These are phyloP conservation scores for Acanthosepion pharaonis DNA, from an alignment of 2,888 invertebrate species.

Conservation along the genomic window DNA sequence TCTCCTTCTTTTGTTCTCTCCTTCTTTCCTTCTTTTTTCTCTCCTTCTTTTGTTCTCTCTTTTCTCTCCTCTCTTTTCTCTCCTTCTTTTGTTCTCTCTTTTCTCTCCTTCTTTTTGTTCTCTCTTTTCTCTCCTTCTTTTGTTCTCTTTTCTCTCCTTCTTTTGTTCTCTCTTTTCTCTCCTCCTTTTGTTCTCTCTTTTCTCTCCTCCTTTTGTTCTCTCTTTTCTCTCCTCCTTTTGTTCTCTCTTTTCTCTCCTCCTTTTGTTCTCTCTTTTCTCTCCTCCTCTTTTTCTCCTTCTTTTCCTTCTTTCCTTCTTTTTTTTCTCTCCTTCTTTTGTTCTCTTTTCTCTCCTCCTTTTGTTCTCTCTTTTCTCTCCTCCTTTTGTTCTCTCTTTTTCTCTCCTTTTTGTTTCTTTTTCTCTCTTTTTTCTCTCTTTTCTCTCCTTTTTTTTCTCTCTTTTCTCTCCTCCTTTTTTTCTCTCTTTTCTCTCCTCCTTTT, in stretches of 20 bases:
- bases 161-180: conserved; percentile 48
- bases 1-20: neutral
- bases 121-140: too few relatives aligned
- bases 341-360: neutral
- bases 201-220: conserved; percentile 33
- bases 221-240: conserved; percentile 47
- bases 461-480: too few relatives aligned
- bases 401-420: too few relatives aligned
- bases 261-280: conserved; percentile 48
- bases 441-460: conserved; percentile 40
- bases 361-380: conserved; percentile 46
- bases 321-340: neutral
- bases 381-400: conserved; percentile 48
- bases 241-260: neutral
- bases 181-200: too few relatives aligned
- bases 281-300: too few relatives aligned
- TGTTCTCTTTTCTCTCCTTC: neutral
- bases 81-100: conserved; percentile 45
- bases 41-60: conserved; percentile 44
- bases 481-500: neutral
- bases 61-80: neutral
- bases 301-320: conserved; percentile 44
- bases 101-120: neutral
- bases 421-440: too few relatives aligned
- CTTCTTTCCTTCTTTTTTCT: too few relatives aligned